phyloP scores from a whole-genome alignment of 53 echinoderm and acorn worm species.

The Pentamera pediparva region DNA sequence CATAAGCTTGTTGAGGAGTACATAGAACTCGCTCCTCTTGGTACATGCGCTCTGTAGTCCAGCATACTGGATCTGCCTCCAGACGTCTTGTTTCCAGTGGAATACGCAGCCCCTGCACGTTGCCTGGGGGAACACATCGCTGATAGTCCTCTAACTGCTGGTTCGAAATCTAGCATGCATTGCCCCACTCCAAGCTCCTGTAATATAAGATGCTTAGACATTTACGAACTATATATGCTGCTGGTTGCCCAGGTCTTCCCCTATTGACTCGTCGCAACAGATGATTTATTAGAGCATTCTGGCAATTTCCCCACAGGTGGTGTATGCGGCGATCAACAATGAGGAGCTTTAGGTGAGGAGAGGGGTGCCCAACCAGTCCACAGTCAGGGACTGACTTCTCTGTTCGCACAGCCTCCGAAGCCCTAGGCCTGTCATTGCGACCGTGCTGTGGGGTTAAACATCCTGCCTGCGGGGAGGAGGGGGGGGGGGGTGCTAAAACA shows the following conservation, averaged over 20 bases:
- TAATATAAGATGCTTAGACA: not conserved
- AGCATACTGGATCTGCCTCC: slow-evolving; percentile 27
- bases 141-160: slow-evolving; percentile 2
- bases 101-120: slow-evolving; percentile 26
- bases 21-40: not conserved
- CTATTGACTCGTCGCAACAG: too few species aligned
- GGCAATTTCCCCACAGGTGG: too few species aligned
- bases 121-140: slow-evolving; percentile 21
- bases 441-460: too few species aligned
- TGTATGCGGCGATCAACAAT: too few species aligned
- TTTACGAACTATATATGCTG: not conserved
- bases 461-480: too few species aligned
- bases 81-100: slow-evolving; percentile 49
- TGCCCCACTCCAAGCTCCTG: slow-evolving; percentile 6
- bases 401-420: too few species aligned
- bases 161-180: slow-evolving; percentile 42
- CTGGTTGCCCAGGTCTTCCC: not conserved
- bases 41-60: slow-evolving; percentile 43
- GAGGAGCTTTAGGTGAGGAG: too few species aligned
- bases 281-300: too few species aligned
- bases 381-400: too few species aligned
- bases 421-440: too few species aligned
- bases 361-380: too few species aligned
- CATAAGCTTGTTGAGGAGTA: slow-evolving; percentile 29
- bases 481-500: too few species aligned